A percentile compares a stretch with the other conserved stretches of the same genome.
These are phyloP conservation scores for Horisme vitalbata DNA, from an alignment of 2,888 invertebrate genomes.

Conservation along the genomic window DNA sequence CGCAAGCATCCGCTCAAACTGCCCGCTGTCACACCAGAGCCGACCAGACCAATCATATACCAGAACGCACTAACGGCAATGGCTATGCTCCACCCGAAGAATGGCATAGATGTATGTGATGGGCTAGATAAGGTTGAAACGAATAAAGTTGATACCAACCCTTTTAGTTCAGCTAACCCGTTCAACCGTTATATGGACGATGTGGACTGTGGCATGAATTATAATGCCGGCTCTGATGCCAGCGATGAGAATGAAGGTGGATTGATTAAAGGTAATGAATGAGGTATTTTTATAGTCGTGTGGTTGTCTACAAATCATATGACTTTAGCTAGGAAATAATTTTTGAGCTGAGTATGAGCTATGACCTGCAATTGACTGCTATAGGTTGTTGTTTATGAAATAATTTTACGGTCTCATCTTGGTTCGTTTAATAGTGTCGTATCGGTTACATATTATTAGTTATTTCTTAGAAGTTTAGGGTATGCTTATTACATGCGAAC, in stretches of 20 bases:
- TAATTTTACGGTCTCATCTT: too few species aligned
- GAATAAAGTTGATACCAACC: conserved; percentile 53
- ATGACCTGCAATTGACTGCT: too few species aligned
- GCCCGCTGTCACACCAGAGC: conserved; percentile 28
- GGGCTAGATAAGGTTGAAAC: conserved; percentile 44
- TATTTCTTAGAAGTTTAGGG: too few species aligned
- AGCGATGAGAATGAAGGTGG: conserved; percentile 46
- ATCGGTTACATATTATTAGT: too few species aligned
- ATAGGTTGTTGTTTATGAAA: too few species aligned
- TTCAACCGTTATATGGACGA: conserved; percentile 23
- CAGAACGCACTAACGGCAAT: conserved; percentile 52
- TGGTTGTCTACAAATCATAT: too few species aligned
- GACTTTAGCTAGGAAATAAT: too few species aligned
- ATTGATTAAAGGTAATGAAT: conserved; percentile 51
- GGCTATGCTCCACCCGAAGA: background rate
- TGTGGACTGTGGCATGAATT: conserved; percentile 2
- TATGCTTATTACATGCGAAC: too few species aligned
- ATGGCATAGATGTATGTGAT: conserved; percentile 50
- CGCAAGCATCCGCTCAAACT: conserved; percentile 63
- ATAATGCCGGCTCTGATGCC: conserved; percentile 18
- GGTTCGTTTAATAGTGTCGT: too few species aligned
- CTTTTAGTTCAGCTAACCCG: conserved; percentile 42
- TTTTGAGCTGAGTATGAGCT: too few species aligned
- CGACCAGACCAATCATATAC: conserved; percentile 48
- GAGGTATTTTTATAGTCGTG: too few species aligned